Conservation (phyloP, 2,113 vertebrate species). For the Tenebrosternarchus preto region DNA sequence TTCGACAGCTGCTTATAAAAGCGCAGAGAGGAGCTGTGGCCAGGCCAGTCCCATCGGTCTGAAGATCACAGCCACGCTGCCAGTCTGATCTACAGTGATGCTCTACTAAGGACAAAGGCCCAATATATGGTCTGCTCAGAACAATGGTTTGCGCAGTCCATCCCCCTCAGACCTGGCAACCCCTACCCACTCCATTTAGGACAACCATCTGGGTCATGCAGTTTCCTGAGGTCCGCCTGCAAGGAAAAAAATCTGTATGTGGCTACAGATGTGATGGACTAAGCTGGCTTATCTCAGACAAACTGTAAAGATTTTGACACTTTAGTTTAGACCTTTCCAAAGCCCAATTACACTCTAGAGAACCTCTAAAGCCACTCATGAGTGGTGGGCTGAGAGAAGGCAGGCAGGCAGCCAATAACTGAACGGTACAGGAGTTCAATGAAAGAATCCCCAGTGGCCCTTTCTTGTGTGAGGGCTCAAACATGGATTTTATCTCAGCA, state of each 20-base stretch:
- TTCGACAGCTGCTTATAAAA: constrained; percentile 5
- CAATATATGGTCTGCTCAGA: constrained; percentile 22
- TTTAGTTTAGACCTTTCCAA: constrained; percentile 55
- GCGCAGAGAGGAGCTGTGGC: background rate
- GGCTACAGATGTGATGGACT: constrained; percentile 34
- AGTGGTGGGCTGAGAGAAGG: constrained; percentile 16
- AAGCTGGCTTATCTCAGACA: constrained; percentile 55
- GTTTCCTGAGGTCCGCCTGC: constrained; percentile 33
- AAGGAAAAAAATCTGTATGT: constrained; percentile 31
- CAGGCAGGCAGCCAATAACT: constrained; percentile 37
- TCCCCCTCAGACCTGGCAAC: constrained; percentile 3
- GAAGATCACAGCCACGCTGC: background rate
- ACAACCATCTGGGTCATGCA: constrained; percentile 67
- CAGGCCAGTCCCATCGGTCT: background rate
- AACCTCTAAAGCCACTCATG: constrained; percentile 54
- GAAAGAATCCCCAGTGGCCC: constrained; percentile 19
- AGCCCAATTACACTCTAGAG: constrained; percentile 51
- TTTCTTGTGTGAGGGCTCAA: constrained; percentile 13
- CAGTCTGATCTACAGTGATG: background rate
- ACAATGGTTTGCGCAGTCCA: constrained; percentile 8
- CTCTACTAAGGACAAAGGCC: background rate
- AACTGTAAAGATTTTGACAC: constrained; percentile 62
- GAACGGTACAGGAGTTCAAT: constrained; percentile 41
- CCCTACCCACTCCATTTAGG: constrained; percentile 44
- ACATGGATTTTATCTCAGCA: constrained; percentile 33